Base-by-base conservation (phyloP, 2,888 invertebrate species). In the Melieria crassipennis region DNA sequence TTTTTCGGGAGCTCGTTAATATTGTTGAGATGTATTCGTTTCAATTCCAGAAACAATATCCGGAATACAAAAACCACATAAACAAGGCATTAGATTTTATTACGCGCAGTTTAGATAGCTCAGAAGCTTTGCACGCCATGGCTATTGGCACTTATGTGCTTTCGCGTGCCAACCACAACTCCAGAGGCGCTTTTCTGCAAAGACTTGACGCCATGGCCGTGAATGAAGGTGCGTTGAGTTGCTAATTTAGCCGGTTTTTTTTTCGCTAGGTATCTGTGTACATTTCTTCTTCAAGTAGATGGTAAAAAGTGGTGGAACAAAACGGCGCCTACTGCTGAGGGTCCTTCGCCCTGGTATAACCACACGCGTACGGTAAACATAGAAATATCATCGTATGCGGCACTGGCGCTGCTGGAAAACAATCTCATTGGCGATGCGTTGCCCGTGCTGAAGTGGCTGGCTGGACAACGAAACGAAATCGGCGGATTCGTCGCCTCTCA, bases 371-470 rank as follows among this genome's bases (percentile, higher is more conserved):
- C 93, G 0, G 89, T 93, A 0, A 85, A 87, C 76, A 88, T 98
- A 10, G 95, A 95, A 85, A 94, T 95, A 78, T 96, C 98, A 0
- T 92, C 97, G 0, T 98, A 98, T 87, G 95, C 93, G 0, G 88
- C 98, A 57, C 88, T 97, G 68, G 91, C 95, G 0, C 91, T 91
- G 82, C 80, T 92, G 56, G 89, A 89, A 78, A 87, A 87, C 63
- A 84, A 85, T 72, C 79, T 85, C 0, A 79, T 86, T 46, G 79
- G 80, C 4, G 86, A 87, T 75, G 83, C 86, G 0, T 64, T 91
- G 65, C 89, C 90, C 1, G 91, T 92, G 1, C 88, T 92, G 0
- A 89, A 92, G 63, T 95, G 94, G 94, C 87, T 95, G 65, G 89
- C 91, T 45, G 89, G 91, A 61, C 92, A 93, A 79, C 87, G 92